phyloP scores from a whole-genome alignment of 2,888 invertebrate species.

The Lasioglossum lativentre region DNA sequence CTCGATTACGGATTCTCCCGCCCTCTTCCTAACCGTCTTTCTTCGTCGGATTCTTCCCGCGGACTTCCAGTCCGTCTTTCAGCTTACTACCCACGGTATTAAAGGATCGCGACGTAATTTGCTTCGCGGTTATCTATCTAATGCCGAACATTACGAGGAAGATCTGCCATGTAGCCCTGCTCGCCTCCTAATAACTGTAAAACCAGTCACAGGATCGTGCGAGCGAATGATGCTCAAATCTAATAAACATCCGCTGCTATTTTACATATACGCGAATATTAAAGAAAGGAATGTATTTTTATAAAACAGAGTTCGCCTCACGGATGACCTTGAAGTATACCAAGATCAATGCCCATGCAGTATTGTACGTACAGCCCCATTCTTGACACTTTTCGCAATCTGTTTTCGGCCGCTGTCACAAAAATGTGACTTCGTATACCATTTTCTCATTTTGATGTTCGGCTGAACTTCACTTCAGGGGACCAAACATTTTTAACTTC shows the following conservation, averaged over 20 bases:
- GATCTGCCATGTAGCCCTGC: conserved; percentile 1
- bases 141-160: conserved; percentile 38
- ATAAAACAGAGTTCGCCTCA: not conserved
- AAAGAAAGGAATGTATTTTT: too few relatives aligned
- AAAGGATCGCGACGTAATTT: conserved; percentile 50
- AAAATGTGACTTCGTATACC: too few relatives aligned
- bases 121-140: conserved; percentile 37
- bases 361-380: too few relatives aligned
- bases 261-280: not conserved
- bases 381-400: too few relatives aligned
- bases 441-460: too few relatives aligned
- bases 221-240: not conserved
- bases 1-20: conserved; percentile 44
- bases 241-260: not conserved
- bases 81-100: conserved; percentile 20
- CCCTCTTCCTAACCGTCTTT: conserved; percentile 31
- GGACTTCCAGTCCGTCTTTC: conserved; percentile 35
- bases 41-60: conserved; percentile 30
- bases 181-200: conserved; percentile 5
- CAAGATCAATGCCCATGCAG: too few relatives aligned
- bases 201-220: not conserved
- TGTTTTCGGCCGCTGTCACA: too few relatives aligned
- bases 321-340: too few relatives aligned
- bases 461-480: too few relatives aligned
- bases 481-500: too few relatives aligned